Percentiles rank a stretch among this genome's conserved stretches.
Conservation (phyloP, 2,888 invertebrate genomes). For the Resseliella maxima region DNA sequence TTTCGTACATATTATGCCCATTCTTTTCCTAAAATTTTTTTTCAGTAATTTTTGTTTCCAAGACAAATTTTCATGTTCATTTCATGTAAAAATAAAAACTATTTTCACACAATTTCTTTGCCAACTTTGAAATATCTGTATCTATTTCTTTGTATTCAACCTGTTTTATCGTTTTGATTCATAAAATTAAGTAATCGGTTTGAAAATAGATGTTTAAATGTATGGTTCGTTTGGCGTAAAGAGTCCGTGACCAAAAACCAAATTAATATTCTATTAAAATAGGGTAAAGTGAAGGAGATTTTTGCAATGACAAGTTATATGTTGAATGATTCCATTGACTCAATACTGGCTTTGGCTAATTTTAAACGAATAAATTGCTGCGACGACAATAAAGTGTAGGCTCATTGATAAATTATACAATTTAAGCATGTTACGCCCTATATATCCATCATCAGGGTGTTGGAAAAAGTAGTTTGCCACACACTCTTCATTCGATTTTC, state of each 20-base stretch:
- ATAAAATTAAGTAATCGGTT: not conserved
- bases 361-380: not conserved
- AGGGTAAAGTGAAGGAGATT: not conserved
- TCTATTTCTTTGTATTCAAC: not conserved
- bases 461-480: slow-evolving; percentile 13
- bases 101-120: not conserved
- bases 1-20: no score
- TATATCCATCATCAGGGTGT: slow-evolving; percentile 31
- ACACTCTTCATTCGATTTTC: not conserved
- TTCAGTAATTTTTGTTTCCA: no score
- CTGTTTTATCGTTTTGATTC: not conserved
- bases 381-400: not conserved
- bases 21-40: no score
- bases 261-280: not conserved
- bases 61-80: no score
- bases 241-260: not conserved
- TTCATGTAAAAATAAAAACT: not conserved
- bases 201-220: not conserved
- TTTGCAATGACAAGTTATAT: not conserved
- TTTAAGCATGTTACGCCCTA: slow-evolving; percentile 10
- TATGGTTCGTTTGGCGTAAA: not conserved
- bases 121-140: not conserved
- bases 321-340: slow-evolving; percentile 6
- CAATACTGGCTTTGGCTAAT: not conserved
- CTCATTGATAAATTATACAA: slow-evolving; percentile 46